A percentile compares a stretch with the other conserved stretches of the same genome.
Evolutionary conservation across 2,888 invertebrate species (phyloP).

Genomic region (Malthinus flaveolus): DNA sequence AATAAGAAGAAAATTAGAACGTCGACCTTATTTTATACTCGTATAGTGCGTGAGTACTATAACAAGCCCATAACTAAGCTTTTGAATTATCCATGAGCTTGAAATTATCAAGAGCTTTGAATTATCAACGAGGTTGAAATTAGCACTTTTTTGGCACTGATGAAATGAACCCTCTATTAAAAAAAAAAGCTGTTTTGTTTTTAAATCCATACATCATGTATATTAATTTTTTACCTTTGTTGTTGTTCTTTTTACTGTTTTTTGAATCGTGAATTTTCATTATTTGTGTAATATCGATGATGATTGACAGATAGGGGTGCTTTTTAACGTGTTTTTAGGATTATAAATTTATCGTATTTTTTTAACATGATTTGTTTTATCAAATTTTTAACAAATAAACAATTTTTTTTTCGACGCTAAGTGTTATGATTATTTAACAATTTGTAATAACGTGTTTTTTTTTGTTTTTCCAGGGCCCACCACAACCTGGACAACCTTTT

Average conservation of each 20-base stretch:
- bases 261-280: slow-evolving; percentile 32
- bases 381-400: slow-evolving; percentile 21
- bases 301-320: slow-evolving; percentile 34
- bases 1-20: slow-evolving; percentile 3
- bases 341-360: slow-evolving; percentile 16
- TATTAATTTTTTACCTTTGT: slow-evolving; percentile 32
- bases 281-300: slow-evolving; percentile 33
- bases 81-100: slow-evolving; percentile 5
- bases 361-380: slow-evolving; percentile 30
- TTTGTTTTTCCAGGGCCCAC: slow-evolving; percentile 66
- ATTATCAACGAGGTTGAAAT: slow-evolving; percentile 10
- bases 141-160: slow-evolving; percentile 6
- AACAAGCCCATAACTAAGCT: no score
- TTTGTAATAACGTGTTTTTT: neutral
- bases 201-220: slow-evolving; percentile 11
- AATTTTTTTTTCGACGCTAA: no score
- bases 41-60: slow-evolving; percentile 2
- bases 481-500: slow-evolving; percentile 87
- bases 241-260: slow-evolving; percentile 35
- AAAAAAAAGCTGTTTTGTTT: neutral
- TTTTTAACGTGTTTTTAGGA: slow-evolving; percentile 6
- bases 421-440: neutral
- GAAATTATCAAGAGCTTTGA: slow-evolving; percentile 7
- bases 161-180: neutral
- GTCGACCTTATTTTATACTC: slow-evolving; percentile 4